Evolutionary conservation across 2,888 invertebrate species (phyloP).

Genomic region (Brenthis hecate): DNA sequence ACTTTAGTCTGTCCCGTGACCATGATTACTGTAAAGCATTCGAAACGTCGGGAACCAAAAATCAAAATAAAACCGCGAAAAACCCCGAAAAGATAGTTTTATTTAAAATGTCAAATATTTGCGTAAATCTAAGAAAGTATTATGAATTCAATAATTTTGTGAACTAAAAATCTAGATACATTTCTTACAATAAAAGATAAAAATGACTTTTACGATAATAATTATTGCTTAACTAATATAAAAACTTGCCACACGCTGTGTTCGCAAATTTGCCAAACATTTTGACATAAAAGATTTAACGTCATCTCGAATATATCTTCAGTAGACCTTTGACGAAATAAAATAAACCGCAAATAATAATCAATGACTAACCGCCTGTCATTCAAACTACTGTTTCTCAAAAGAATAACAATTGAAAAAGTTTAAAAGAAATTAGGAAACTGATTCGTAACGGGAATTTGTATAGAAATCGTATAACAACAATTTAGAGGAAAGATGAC

Average conservation of each 20-base stretch:
- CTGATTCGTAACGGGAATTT: slow-evolving; percentile 28
- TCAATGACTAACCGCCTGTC: slow-evolving; percentile 36
- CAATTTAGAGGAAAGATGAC: slow-evolving; percentile 30
- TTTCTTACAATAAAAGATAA: background rate
- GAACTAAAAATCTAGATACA: no score
- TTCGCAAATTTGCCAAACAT: slow-evolving; percentile 59
- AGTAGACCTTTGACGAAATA: slow-evolving; percentile 45
- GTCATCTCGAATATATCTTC: slow-evolving; percentile 48
- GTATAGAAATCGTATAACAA: slow-evolving; percentile 9
- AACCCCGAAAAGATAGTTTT: no score
- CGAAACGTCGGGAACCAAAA: no score
- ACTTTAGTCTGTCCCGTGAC: no score
- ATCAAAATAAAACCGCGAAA: no score
- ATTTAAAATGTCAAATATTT: no score
- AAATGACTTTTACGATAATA: background rate
- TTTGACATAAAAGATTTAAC: slow-evolving; percentile 54
- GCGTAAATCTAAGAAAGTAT: no score
- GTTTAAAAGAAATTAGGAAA: slow-evolving; percentile 21
- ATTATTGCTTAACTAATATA: slow-evolving; percentile 4
- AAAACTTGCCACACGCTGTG: slow-evolving; percentile 55
- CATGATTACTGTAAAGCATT: no score
- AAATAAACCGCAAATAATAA: slow-evolving; percentile 37
- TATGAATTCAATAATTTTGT: no score
- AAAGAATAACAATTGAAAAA: slow-evolving; percentile 33
- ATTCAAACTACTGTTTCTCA: slow-evolving; percentile 39